Conservation (phyloP, 2,113 vertebrate genomes). For the Lepus americanus region DNA sequence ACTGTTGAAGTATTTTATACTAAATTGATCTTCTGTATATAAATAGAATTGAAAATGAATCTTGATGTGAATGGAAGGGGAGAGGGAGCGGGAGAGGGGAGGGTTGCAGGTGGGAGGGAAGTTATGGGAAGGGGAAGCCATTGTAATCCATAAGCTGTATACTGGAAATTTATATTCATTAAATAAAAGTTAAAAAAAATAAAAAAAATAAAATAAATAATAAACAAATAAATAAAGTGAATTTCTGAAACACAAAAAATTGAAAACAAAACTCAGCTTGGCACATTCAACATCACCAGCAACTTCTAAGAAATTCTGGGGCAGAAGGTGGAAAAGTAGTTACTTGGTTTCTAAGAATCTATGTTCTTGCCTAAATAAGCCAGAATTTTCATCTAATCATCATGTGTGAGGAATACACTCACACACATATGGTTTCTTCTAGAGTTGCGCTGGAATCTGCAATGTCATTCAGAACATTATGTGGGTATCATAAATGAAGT, state of each 20-base stretch:
- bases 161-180: too few relatives aligned
- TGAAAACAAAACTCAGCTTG: neutral
- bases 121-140: too few relatives aligned
- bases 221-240: too few relatives aligned
- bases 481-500: slow-evolving; percentile 26
- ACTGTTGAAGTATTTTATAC: too few relatives aligned
- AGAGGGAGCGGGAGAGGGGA: too few relatives aligned
- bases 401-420: neutral
- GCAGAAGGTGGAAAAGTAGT: neutral
- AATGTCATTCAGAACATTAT: slow-evolving; percentile 59
- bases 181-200: too few relatives aligned
- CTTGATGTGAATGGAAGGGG: too few relatives aligned
- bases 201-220: too few relatives aligned
- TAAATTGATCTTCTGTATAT: too few relatives aligned
- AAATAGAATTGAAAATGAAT: too few relatives aligned
- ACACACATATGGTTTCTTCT: slow-evolving; percentile 7
- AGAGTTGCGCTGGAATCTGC: slow-evolving; percentile 47
- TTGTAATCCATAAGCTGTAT: too few relatives aligned
- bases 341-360: slow-evolving; percentile 5
- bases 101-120: too few relatives aligned
- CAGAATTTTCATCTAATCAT: neutral
- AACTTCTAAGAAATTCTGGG: neutral
- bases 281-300: neutral
- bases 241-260: neutral
- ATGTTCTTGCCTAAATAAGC: slow-evolving; percentile 50